Evolutionary conservation across 2,797 vertebrate genomes (phyloP), one percentile per base, ranked within the genome.

Genomic region (Pseudomugil tenellus): DNA sequence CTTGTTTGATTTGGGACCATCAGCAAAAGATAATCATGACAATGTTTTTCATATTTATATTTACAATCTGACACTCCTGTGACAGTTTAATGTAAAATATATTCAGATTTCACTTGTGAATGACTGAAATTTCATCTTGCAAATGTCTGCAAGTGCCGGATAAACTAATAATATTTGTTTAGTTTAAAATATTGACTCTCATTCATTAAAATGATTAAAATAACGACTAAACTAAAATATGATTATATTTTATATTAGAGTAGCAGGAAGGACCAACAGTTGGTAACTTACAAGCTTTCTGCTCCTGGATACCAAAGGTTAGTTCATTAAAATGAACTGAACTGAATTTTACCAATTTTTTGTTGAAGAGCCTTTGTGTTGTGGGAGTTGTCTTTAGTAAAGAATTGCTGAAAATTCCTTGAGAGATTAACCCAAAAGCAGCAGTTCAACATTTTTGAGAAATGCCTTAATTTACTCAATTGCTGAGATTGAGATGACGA

Each of bases 1-100:
- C 56, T 63, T 74, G 72, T 79, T 70, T 81, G 73, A 82, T 67
- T 31, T 31, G 58, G 66, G 51, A 68, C 53, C 48, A 59, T 71
- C 64, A 4, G 73, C 23, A 21, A 69, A 48, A 59, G 58, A 79
- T 84, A 69, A 75, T 81, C 60, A 70, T 2, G 26, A 75, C 63
- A 46, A n/a, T 28, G n/a, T 29, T 57, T 73, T 32, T 66, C 17
- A 67, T 61, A 17, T 41, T 16, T 56, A 52, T 52, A 14, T 51
- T 51, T 51, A 26, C 48, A 13, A 26, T 51, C 58, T 49, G 58
- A 35, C 25, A n/a, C 35, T 62, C 52, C 58, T 67, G 4, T 21
- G 37, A 56, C 54, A 60, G 65, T 53, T 71, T 69, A 58, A 59
- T 29, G 43, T 64, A 34, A 62, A 59, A 80, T 67, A 77, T 57